A percentile compares a stretch with the other conserved stretches of the same genome.
phyloP scores from a whole-genome alignment of 2,113 vertebrate genomes.

The Lepidothrix coronata region DNA sequence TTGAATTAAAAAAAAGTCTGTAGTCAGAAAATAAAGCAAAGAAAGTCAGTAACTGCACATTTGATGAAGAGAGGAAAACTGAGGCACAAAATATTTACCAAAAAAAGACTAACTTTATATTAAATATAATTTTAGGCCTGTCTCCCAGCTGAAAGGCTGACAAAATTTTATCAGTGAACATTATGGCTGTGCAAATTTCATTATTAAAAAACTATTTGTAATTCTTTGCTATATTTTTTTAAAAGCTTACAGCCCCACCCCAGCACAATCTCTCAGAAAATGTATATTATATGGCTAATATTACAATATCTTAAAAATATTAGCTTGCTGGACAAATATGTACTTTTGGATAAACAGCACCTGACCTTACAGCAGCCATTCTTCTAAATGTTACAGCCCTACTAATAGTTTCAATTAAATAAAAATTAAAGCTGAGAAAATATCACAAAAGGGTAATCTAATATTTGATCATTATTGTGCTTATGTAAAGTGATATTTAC shows the following conservation, averaged over 20 bases:
- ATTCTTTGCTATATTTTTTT: neutral
- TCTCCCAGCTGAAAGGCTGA: neutral
- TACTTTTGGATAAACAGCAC: constrained; percentile 60
- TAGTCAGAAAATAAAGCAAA: neutral
- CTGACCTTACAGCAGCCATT: constrained; percentile 61
- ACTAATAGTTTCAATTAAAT: constrained; percentile 80
- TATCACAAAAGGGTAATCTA: constrained; percentile 80
- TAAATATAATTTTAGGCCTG: neutral
- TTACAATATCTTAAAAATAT: constrained; percentile 56
- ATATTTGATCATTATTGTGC: constrained; percentile 75
- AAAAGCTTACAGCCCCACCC: neutral
- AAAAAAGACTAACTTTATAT: neutral
- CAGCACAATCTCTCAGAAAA: neutral
- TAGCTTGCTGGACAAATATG: constrained; percentile 70
- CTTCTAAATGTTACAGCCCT: constrained; percentile 76
- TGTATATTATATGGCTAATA: constrained; percentile 7
- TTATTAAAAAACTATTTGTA: neutral
- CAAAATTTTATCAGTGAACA: neutral
- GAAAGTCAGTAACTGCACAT: neutral
- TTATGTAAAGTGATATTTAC: constrained; percentile 73
- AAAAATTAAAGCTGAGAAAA: constrained; percentile 81
- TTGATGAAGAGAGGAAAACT: neutral
- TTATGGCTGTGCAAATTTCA: neutral
- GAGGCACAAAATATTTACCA: neutral
- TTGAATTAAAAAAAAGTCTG: neutral